Percentiles rank a stretch among this genome's conserved stretches.
Evolutionary conservation across 2,888 invertebrate species (phyloP).

Genomic region (Agrotis segetum): DNA sequence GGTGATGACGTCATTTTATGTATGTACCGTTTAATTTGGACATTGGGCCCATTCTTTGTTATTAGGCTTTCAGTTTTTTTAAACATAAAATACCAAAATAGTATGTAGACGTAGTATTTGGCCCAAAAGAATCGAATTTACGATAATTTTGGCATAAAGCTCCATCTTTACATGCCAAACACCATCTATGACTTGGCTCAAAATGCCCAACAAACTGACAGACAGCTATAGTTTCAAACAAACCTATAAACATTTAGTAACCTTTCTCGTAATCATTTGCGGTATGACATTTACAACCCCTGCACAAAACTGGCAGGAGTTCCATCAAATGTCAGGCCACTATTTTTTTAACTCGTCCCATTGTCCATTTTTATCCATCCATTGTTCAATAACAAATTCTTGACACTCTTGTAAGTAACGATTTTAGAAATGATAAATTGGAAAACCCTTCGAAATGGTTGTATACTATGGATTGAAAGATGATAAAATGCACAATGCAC

Average conservation of each 20-base stretch:
- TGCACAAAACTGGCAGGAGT: conserved; percentile 6
- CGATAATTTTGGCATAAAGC: neutral
- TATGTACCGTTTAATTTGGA: conserved; percentile 22
- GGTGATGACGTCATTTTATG: conserved; percentile 63
- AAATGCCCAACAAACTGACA: neutral
- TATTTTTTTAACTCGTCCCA: neutral
- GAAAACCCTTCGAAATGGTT: neutral
- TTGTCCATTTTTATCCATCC: neutral
- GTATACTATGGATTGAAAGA: too few relatives aligned
- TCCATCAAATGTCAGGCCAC: conserved; percentile 26
- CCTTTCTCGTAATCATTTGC: conserved; percentile 19
- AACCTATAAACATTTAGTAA: conserved; percentile 3
- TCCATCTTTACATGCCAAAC: neutral
- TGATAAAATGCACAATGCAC: too few relatives aligned
- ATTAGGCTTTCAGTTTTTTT: neutral
- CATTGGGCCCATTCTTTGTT: conserved; percentile 10
- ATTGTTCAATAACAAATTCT: neutral
- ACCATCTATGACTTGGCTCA: neutral
- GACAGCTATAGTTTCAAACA: neutral
- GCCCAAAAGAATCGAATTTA: neutral
- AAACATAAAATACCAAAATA: too few relatives aligned
- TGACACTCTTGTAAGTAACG: neutral
- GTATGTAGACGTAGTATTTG: neutral
- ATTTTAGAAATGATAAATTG: neutral
- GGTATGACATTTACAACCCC: conserved; percentile 48